These are phyloP conservation scores for Trissolcus basalis DNA, from an alignment of 1,140 invertebrate genomes.

Conservation along the genomic window DNA sequence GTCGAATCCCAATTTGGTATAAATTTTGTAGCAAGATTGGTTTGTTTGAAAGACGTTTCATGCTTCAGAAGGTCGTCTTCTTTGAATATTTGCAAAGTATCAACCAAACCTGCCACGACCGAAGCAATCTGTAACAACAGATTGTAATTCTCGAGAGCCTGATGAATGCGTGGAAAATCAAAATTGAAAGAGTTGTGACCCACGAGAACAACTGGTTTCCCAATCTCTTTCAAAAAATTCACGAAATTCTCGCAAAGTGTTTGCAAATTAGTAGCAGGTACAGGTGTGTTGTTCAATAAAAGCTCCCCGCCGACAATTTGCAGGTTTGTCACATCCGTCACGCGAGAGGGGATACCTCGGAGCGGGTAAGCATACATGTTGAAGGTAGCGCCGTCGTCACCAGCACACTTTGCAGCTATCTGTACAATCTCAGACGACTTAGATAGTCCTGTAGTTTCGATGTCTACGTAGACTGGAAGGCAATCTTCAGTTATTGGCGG, in stretches of 20 bases:
- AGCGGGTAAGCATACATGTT: background rate
- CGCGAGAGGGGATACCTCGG: background rate
- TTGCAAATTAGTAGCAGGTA: background rate
- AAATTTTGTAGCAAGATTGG: slow-evolving; percentile 19
- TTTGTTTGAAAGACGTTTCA: slow-evolving; percentile 13
- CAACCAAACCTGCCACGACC: background rate
- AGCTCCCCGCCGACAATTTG: slow-evolving; percentile 2
- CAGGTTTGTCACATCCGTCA: background rate
- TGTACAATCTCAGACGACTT: slow-evolving; percentile 12
- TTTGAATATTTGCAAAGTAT: slow-evolving; percentile 11
- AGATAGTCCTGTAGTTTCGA: slow-evolving; percentile 14
- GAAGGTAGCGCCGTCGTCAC: background rate
- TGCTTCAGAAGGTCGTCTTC: slow-evolving; percentile 1
- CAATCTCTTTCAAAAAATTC: slow-evolving; percentile 1
- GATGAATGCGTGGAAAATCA: no score
- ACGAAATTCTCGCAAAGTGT: slow-evolving; percentile 1
- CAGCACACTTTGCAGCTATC: slow-evolving; percentile 9
- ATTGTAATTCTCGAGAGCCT: no score
- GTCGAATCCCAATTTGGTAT: slow-evolving; percentile 8
- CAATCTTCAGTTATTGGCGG: background rate
- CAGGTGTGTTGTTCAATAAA: background rate
- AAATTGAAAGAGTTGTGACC: slow-evolving; percentile 14
- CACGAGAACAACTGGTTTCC: slow-evolving; percentile 22
- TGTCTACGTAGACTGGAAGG: background rate
- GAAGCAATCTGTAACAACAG: no score